A percentile compares a stretch with the other conserved stretches of the same genome.
Evolutionary conservation across 2,888 invertebrate genomes (phyloP).

Genomic region (Ennomos erosarius): DNA sequence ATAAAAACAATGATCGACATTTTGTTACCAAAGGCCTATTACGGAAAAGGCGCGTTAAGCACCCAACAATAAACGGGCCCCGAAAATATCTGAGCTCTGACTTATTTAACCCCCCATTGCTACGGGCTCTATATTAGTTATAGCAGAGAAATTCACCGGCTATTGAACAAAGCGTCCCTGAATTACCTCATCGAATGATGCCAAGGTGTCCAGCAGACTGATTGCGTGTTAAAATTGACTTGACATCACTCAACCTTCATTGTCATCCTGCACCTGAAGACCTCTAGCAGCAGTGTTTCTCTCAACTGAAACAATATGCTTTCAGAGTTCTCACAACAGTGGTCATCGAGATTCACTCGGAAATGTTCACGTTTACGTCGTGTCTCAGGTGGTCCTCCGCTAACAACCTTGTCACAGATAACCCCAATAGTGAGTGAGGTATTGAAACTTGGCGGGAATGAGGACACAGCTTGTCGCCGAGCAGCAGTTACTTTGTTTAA

Average conservation of each 20-base stretch:
- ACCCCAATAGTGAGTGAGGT: slow-evolving; percentile 63
- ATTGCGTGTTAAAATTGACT: slow-evolving; percentile 83
- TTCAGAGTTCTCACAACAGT: slow-evolving; percentile 48
- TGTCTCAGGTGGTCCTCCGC: slow-evolving; percentile 74
- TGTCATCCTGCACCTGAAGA: slow-evolving; percentile 55
- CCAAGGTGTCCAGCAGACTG: slow-evolving; percentile 77
- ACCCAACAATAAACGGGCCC: slow-evolving; percentile 59
- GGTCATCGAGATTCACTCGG: slow-evolving; percentile 64
- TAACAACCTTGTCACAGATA: slow-evolving; percentile 80
- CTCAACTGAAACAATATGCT: slow-evolving; percentile 50
- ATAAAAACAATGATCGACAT: slow-evolving; percentile 70
- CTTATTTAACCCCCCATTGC: slow-evolving; percentile 42
- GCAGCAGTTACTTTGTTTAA: slow-evolving; percentile 62
- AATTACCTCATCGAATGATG: slow-evolving; percentile 68
- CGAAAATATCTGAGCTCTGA: slow-evolving; percentile 48
- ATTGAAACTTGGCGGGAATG: slow-evolving; percentile 75
- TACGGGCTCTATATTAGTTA: slow-evolving; percentile 36
- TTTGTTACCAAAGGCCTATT: slow-evolving; percentile 62
- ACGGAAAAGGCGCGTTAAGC: slow-evolving; percentile 63
- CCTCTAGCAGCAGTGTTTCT: slow-evolving; percentile 46
- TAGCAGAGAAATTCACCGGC: slow-evolving; percentile 44
- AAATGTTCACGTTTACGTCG: slow-evolving; percentile 68
- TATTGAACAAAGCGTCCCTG: slow-evolving; percentile 54
- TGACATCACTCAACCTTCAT: slow-evolving; percentile 79
- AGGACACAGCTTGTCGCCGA: slow-evolving; percentile 60